Percentiles rank a stretch among this genome's conserved stretches.
phyloP scores from a whole-genome alignment of 2,797 vertebrate genomes.

The Pangasius krempfi region DNA sequence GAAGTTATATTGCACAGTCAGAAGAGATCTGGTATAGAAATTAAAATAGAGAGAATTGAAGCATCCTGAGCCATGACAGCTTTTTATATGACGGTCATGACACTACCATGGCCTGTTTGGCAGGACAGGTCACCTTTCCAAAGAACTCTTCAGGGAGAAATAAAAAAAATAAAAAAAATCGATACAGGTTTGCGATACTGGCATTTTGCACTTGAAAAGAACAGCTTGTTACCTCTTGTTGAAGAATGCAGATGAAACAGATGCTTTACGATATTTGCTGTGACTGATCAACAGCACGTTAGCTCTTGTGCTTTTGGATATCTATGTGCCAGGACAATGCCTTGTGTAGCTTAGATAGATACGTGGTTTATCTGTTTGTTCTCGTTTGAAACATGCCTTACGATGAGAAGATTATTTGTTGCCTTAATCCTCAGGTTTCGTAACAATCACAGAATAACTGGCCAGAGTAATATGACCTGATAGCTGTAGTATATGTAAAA shows the following conservation, averaged over 20 bases:
- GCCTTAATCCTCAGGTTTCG: slow-evolving; percentile 45
- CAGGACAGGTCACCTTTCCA: slow-evolving; percentile 5
- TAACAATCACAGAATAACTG: neutral
- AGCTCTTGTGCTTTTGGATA: neutral
- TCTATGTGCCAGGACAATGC: neutral
- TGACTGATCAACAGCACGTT: neutral
- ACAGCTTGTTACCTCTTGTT: slow-evolving; percentile 36
- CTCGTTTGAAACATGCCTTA: slow-evolving; percentile 34
- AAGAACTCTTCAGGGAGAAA: slow-evolving; percentile 37
- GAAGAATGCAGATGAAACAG: slow-evolving; percentile 6
- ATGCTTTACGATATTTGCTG: slow-evolving; percentile 13
- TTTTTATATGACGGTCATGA: neutral
- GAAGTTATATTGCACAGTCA: neutral
- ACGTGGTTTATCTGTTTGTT: slow-evolving; percentile 10
- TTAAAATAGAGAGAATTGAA: neutral
- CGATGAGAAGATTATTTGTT: slow-evolving; percentile 17
- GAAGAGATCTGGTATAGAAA: neutral
- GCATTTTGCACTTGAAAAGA: slow-evolving; percentile 37
- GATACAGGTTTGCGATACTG: slow-evolving; percentile 7
- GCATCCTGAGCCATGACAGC: neutral
- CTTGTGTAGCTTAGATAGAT: slow-evolving; percentile 21
- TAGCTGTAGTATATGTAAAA: slow-evolving; percentile 1
- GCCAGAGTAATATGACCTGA: neutral
- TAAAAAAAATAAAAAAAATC: neutral
- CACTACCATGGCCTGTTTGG: neutral